phyloP scores from a whole-genome alignment of 2,797 vertebrate genomes.

The Fistularia tabacaria region DNA sequence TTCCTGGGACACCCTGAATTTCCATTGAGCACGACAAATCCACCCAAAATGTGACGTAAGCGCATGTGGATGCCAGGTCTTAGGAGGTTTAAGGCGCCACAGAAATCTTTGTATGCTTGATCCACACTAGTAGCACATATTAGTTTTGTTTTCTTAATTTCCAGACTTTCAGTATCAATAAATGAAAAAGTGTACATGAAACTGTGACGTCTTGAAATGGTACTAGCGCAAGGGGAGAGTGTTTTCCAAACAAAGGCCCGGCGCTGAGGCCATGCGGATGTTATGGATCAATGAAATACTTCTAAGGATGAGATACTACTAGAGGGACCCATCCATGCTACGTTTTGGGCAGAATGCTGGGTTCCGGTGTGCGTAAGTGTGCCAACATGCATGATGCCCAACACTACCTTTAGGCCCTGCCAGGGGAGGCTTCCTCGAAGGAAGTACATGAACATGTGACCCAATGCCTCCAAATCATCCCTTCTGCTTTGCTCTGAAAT shows the following conservation, averaged over 20 bases:
- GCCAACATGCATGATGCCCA: slow-evolving; percentile 3
- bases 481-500: slow-evolving; percentile 94
- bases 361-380: slow-evolving; percentile 5
- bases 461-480: slow-evolving; percentile 94
- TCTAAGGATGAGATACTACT: background rate
- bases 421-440: slow-evolving; percentile 95
- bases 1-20: too few species aligned
- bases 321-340: background rate
- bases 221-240: slow-evolving; percentile 8
- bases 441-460: slow-evolving; percentile 99
- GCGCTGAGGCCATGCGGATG: slow-evolving; percentile 7
- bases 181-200: slow-evolving; percentile 1
- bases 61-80: too few species aligned
- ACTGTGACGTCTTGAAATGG: slow-evolving; percentile 14
- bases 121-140: too few species aligned
- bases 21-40: too few species aligned
- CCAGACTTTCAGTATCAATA: slow-evolving; percentile 20
- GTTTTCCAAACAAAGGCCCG: slow-evolving; percentile 2
- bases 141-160: background rate
- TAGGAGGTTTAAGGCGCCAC: too few species aligned
- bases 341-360: slow-evolving; percentile 6
- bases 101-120: too few species aligned
- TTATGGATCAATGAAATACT: too few species aligned
- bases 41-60: too few species aligned
- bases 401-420: slow-evolving; percentile 94